These are phyloP conservation scores for Augochlorella aurata DNA, from an alignment of 2,888 invertebrate species.

Conservation along the genomic window DNA sequence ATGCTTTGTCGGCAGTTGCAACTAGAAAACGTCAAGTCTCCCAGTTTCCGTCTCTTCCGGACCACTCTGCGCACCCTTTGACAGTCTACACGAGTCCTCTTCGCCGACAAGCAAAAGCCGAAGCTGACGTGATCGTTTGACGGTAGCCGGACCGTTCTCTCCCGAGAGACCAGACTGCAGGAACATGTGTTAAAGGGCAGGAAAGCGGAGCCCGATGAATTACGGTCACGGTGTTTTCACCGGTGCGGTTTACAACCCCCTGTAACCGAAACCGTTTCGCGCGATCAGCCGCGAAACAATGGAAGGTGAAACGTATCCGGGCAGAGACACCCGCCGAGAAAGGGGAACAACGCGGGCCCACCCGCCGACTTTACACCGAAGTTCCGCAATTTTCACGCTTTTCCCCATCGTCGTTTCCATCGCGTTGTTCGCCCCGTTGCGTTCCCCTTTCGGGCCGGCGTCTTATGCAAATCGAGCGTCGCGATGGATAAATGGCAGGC, in stretches of 20 bases:
- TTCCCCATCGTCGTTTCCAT: conserved; percentile 43
- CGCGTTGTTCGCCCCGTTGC: background rate
- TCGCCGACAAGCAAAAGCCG: background rate
- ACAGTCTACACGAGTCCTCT: background rate
- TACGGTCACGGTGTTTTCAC: conserved; percentile 38
- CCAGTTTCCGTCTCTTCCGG: background rate
- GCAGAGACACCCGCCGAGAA: conserved; percentile 35
- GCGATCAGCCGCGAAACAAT: conserved; percentile 59
- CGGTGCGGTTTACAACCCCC: conserved; percentile 46
- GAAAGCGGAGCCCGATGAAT: conserved; percentile 43
- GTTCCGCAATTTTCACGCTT: conserved; percentile 71
- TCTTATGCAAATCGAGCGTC: conserved; percentile 62
- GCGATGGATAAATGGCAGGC: conserved; percentile 50
- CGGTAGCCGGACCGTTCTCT: background rate
- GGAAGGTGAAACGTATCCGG: conserved; percentile 54
- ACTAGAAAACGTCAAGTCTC: background rate
- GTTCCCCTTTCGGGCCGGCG: conserved; percentile 27
- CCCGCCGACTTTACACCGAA: conserved; percentile 58
- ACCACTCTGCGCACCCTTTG: background rate
- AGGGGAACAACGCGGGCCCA: conserved; percentile 48
- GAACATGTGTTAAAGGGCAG: background rate
- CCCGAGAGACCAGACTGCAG: background rate
- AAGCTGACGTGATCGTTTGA: background rate
- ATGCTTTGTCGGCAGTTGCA: too few species aligned
- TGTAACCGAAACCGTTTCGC: conserved; percentile 29